Base-by-base conservation (phyloP, 2,797 vertebrate species). In the Helarctos malayanus region DNA sequence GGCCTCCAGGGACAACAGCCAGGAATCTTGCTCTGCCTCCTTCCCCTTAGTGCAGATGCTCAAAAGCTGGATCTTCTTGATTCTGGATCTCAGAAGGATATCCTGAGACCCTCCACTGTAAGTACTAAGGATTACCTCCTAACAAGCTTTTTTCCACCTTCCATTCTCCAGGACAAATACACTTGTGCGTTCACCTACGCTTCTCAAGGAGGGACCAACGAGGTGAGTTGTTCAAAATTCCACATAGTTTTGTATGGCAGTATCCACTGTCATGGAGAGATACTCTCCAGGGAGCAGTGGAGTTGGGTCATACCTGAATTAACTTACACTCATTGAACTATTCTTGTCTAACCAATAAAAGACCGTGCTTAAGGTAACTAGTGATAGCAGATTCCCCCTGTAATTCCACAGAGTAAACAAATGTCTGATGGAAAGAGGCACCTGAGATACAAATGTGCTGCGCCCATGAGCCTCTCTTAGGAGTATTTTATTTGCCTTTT, bases 141-240 rank as follows among this genome's bases (percentile, higher is more conserved):
- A 57, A 35, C 1, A 10, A 94, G 35, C 29, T 10, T 3, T 18
- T 49, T n/a, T 82, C 21, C 23, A 3, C 38, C 19, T 82, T 11
- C 45, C 91, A 7, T 97, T 85, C 95, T 81, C 35, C 97, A 99
- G 99, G 98, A 98, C 78, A 99, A 98, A 5, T 99, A 99, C 89
- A 97, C 99, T 84, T 99, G 99, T 96, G 98, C 98, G 19, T 99
- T 99, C 98, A 99, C 99, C 0, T 99, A 99, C 3, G 99, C 99
- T 3, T 99, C 99, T 97, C 99, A 99, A 99, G 99, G 99, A 93
- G 99, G 99, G 92, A 99, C 99, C 14, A 99, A 99, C 18, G 99
- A 99, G 99, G 99, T 99, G 97, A 98, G 98, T 76, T 2, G 16
- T 95, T 52, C 38, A 15, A 3, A 65, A 49, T 45, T 65, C 59